Evolutionary conservation across 1,140 invertebrate species (phyloP), one percentile per base, ranked within the genome.

Genomic region (Drosophila persimilis): DNA sequence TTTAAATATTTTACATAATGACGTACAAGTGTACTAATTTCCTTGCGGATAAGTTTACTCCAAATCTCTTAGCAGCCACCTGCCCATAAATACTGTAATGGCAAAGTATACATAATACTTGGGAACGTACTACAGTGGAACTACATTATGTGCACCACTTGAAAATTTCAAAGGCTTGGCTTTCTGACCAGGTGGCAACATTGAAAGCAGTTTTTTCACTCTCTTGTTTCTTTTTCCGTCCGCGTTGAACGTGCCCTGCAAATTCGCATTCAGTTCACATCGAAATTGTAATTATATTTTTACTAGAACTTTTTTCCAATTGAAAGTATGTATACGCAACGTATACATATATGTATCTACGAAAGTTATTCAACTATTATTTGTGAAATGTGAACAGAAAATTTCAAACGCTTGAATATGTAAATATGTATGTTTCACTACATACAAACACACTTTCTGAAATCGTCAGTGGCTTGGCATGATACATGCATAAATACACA

Each of bases 1-100:
- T 81, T 56, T 46, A 22, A 50, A 43, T 61, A 56, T 78, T 84
- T 85, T 85, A 85, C 24, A 55, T 85, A 85, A 85, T 80, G 43
- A 64, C 55, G 15, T 47, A 62, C 35, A 41, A 24, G 29, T 4
- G 20, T 7, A 39, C n/a, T 3, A 44, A 39, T 53, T 35, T 17
- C n/a, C 8, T 43, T 39, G 11, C 11, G 11, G 4, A 13, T 39
- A 5, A 39, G 9, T 3, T 39, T 39, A 13, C 3, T 11, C 11
- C 3, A 13, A 13, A 4, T 13, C 11, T 13, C 11, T 39, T 39
- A 39, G 9, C 11, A 39, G 35, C 35, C 11, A 13, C 35, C 35
- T 11, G 31, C 1, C 11, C 35, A 24, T 39, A 24, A 9, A 20
- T 41, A 47, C 24, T 5, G 24, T 43, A 31, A 31, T 31, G 31